Evolutionary conservation across 2,888 invertebrate species (phyloP), one percentile per base, ranked within the genome.

Genomic region (Augiades crinisus): DNA sequence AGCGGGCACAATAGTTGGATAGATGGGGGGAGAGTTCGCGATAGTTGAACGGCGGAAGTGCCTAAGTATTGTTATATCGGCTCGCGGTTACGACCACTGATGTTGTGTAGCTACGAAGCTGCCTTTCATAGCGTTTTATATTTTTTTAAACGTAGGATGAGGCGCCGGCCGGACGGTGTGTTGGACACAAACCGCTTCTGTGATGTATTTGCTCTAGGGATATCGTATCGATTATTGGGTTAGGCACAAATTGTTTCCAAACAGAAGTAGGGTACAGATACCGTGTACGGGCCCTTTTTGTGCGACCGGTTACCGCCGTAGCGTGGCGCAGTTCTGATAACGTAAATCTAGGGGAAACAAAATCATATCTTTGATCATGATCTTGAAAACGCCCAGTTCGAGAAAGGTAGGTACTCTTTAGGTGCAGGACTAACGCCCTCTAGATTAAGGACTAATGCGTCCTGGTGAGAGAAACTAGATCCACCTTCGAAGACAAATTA

Each of bases 111-210:
- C 77, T 58, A 68, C 67, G 70, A 79, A 30, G 79, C 75, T 78
- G 85, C 81, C 80, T 85, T 72, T 78, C 62, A 75, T 81, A 84
- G 82, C 79, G 77, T 85, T 86, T 86, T 84, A 75, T 86, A 87
- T 84, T 72, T 83, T 85, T 84, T 81, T 83, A 78, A 78, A 65
- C 56, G 76, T 80, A 78, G 76, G 68, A 66, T 60, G 70, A 63
- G 65, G 70, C 70, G 72, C 68, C 68, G 74, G 65, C 70, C 67
- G 71, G 73, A 46, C 19, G 64, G 69, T 69, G 77, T 78, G 76
- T 76, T 64, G 75, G 76, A 79, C 80, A 78, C 80, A 69, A 74
- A 68, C 75, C 69, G 86, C 86, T 86, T 84, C 79, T 85, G 87
- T 81, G 85, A 82, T 85, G 83, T 81, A 71, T 73, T 77, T 70